Evolutionary conservation across 2,797 vertebrate species (phyloP).

Genomic region (Fundulus diaphanus): DNA sequence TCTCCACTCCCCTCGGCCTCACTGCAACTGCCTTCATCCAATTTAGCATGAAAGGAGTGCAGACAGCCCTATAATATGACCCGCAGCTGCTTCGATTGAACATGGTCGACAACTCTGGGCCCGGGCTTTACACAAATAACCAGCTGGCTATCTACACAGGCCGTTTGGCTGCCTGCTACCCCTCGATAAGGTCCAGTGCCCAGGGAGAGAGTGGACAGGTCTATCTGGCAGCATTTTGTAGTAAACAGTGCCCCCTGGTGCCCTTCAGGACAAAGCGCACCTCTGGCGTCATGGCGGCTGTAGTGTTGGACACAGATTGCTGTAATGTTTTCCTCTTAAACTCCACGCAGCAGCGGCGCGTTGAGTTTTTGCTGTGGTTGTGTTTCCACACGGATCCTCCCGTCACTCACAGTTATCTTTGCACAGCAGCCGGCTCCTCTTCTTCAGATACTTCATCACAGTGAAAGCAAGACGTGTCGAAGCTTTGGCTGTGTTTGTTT

Average conservation of each 20-base stretch:
- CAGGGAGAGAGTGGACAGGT: constrained; percentile 35
- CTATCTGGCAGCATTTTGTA: constrained; percentile 40
- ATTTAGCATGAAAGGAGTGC: constrained; percentile 71
- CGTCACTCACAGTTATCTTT: constrained; percentile 64
- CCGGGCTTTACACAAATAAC: constrained; percentile 52
- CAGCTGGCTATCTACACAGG: constrained; percentile 61
- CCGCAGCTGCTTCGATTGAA: constrained; percentile 50
- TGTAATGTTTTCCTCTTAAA: constrained; percentile 40
- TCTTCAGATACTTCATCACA: constrained; percentile 36
- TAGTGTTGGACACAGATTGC: constrained; percentile 51
- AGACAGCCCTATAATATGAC: constrained; percentile 67
- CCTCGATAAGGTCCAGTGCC: constrained; percentile 68
- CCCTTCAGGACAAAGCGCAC: constrained; percentile 24
- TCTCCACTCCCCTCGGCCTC: constrained; percentile 60
- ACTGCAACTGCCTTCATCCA: constrained; percentile 66
- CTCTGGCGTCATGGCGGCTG: constrained; percentile 17
- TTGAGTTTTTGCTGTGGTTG: constrained; percentile 18
- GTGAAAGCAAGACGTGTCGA: constrained; percentile 46
- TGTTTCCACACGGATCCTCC: constrained; percentile 36
- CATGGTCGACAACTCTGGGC: constrained; percentile 41
- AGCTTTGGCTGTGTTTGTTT: constrained; percentile 9
- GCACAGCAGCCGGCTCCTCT: constrained; percentile 49
- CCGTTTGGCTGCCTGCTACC: constrained; percentile 61
- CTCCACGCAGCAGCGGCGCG: constrained; percentile 38
- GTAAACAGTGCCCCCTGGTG: constrained; percentile 73